phyloP scores from a whole-genome alignment of 2,888 invertebrate species.

The Callimorpha dominula region DNA sequence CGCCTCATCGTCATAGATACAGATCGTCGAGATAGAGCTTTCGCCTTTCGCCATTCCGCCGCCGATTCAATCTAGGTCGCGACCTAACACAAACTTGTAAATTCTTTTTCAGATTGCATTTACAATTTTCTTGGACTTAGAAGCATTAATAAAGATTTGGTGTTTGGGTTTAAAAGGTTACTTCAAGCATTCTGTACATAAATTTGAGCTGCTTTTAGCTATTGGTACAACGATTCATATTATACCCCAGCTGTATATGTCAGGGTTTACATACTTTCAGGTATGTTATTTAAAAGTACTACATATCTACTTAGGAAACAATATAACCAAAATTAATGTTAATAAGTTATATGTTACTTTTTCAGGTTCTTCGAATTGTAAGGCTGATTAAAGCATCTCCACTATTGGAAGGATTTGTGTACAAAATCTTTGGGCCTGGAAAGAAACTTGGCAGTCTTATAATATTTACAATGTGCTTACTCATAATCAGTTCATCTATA shows the following conservation, averaged over 20 bases:
- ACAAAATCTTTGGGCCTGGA: slow-evolving; percentile 97
- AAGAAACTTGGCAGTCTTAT: slow-evolving; percentile 99
- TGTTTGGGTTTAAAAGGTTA: slow-evolving; percentile 98
- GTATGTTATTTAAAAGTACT: slow-evolving; percentile 72
- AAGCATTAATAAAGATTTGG: slow-evolving; percentile 98
- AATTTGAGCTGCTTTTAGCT: slow-evolving; percentile 97
- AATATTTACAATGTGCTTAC: slow-evolving; percentile 99
- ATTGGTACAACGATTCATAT: slow-evolving; percentile 98
- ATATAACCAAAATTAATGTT: neutral
- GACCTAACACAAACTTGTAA: no score
- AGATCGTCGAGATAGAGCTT: no score
- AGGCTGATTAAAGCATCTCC: slow-evolving; percentile 99
- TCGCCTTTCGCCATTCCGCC: no score
- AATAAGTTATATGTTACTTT: neutral
- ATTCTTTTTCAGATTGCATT: slow-evolving; percentile 92
- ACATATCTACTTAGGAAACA: neutral
- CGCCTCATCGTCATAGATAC: no score
- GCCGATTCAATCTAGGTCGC: no score
- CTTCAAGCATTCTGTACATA: slow-evolving; percentile 98
- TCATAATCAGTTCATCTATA: slow-evolving; percentile 99
- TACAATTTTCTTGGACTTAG: slow-evolving; percentile 97
- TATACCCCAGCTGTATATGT: slow-evolving; percentile 96
- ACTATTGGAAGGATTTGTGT: slow-evolving; percentile 98
- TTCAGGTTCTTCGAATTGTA: slow-evolving; percentile 96
- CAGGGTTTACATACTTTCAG: slow-evolving; percentile 98